These are phyloP conservation scores for Conus ventricosus DNA, from an alignment of 1,140 invertebrate species.

Conservation along the genomic window DNA sequence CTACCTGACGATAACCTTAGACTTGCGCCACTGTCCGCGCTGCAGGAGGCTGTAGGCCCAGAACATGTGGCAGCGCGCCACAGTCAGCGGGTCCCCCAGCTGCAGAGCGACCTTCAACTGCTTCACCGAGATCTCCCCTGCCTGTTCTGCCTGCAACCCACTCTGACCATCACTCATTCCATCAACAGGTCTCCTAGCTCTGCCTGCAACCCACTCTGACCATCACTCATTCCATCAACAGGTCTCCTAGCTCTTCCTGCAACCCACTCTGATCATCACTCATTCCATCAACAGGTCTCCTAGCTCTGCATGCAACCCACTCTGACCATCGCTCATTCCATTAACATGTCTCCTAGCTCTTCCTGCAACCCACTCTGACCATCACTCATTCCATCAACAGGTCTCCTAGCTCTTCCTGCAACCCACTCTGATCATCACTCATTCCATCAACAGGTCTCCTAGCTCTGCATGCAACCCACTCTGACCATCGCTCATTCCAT, in stretches of 20 bases:
- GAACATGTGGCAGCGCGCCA: constrained; percentile 88
- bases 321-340: background rate
- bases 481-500: background rate
- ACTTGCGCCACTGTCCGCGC: constrained; percentile 80
- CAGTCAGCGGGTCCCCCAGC: constrained; percentile 86
- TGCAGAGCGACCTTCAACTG: constrained; percentile 87
- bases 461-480: constrained; percentile 81
- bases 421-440: constrained; percentile 36
- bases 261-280: constrained; percentile 41
- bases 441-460: background rate
- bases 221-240: background rate
- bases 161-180: background rate
- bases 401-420: constrained; percentile 80
- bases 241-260: constrained; percentile 80
- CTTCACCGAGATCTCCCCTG: constrained; percentile 88
- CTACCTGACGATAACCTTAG: constrained; percentile 81
- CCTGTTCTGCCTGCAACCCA: constrained; percentile 84
- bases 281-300: background rate
- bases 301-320: constrained; percentile 81
- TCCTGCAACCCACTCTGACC: constrained; percentile 79
- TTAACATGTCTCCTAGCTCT: constrained; percentile 69
- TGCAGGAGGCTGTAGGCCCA: constrained; percentile 92
- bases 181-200: constrained; percentile 69
- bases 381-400: background rate
- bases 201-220: constrained; percentile 79